These are phyloP conservation scores for Myripristis murdjan DNA, from an alignment of 2,797 vertebrate genomes.

Conservation along the genomic window DNA sequence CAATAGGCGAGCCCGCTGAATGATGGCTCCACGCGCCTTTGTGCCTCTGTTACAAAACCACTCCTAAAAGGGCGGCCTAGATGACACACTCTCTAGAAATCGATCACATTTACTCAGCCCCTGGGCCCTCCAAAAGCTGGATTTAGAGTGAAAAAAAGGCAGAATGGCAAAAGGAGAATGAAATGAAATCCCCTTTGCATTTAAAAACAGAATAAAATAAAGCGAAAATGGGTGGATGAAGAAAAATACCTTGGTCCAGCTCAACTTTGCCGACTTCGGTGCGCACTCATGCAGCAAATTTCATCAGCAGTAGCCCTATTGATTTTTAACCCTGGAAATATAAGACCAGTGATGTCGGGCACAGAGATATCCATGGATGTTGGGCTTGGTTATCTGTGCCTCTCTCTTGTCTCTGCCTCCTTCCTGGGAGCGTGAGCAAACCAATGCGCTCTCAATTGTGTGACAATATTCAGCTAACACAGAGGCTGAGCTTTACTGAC, in stretches of 20 bases:
- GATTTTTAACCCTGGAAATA: conserved; percentile 85
- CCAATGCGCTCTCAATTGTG: conserved; percentile 68
- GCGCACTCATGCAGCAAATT: conserved; percentile 84
- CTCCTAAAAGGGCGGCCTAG: conserved; percentile 82
- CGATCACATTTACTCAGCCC: conserved; percentile 85
- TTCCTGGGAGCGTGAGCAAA: conserved; percentile 68
- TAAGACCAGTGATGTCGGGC: conserved; percentile 74
- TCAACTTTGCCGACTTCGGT: conserved; percentile 65
- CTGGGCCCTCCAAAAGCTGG: conserved; percentile 77
- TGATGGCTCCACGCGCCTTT: conserved; percentile 85
- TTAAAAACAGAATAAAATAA: conserved; percentile 80
- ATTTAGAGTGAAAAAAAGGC: conserved; percentile 70
- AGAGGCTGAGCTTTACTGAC: conserved; percentile 61
- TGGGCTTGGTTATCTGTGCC: conserved; percentile 70
- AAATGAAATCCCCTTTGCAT: conserved; percentile 84
- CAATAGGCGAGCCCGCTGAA: conserved; percentile 78
- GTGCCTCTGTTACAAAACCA: conserved; percentile 83
- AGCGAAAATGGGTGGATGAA: conserved; percentile 58
- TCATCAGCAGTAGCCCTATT: conserved; percentile 83
- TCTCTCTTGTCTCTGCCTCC: conserved; percentile 57
- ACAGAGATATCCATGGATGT: conserved; percentile 73
- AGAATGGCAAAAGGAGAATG: conserved; percentile 76
- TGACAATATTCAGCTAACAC: conserved; percentile 66
- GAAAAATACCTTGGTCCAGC: conserved; percentile 60
- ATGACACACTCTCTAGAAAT: conserved; percentile 84